A percentile compares a stretch with the other conserved stretches of the same genome.
phyloP scores from a whole-genome alignment of 2,888 invertebrate species.

The Diploptera punctata region DNA sequence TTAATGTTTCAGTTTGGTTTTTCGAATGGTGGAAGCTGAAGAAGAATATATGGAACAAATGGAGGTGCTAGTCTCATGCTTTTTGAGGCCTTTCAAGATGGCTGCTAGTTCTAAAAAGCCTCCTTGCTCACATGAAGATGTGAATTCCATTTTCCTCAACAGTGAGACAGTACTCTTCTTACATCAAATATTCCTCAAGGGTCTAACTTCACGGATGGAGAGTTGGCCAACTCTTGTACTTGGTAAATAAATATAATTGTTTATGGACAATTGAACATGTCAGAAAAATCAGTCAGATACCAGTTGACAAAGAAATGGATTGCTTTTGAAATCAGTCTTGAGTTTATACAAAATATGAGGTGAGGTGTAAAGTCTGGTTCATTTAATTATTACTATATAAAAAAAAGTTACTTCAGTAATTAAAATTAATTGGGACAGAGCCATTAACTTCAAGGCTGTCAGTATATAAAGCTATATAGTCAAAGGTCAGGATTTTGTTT shows the following conservation, averaged over 20 bases:
- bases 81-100: slow-evolving; percentile 90
- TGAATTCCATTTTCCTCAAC: slow-evolving; percentile 92
- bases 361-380: no score
- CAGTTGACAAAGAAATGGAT: no score
- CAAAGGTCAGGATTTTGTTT: no score
- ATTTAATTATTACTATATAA: no score
- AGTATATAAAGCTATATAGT: no score
- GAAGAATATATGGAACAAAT: slow-evolving; percentile 93
- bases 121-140: slow-evolving; percentile 91
- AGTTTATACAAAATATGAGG: no score
- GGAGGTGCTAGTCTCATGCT: slow-evolving; percentile 84
- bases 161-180: slow-evolving; percentile 91
- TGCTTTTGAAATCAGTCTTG: no score
- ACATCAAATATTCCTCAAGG: slow-evolving; percentile 94
- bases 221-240: slow-evolving; percentile 93
- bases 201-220: slow-evolving; percentile 88
- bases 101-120: slow-evolving; percentile 93
- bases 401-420: no score
- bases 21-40: slow-evolving; percentile 92
- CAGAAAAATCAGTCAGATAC: no score
- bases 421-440: no score
- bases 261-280: no score
- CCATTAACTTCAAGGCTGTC: no score
- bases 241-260: slow-evolving; percentile 69
- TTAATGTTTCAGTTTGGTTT: slow-evolving; percentile 83